Conservation (phyloP, 2,797 vertebrate genomes). For the Chelonia mydas region DNA sequence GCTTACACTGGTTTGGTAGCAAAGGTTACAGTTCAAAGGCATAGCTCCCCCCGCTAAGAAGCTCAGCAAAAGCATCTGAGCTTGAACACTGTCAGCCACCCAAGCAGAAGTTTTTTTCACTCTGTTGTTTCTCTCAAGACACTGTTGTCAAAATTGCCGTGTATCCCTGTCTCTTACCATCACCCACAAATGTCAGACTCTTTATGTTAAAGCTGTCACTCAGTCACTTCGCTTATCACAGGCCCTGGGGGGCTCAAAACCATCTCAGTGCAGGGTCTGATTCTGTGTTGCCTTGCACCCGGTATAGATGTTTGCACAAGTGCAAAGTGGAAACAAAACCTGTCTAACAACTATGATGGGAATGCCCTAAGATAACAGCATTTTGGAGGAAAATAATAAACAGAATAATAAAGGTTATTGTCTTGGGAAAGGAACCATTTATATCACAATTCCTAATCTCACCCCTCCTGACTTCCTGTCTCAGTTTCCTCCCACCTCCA, state of each 20-base stretch:
- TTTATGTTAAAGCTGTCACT: not conserved
- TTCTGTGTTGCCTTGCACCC: not conserved
- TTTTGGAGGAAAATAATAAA: not conserved
- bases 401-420: not conserved
- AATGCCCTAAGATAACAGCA: not conserved
- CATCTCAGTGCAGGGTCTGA: not conserved
- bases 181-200: not conserved
- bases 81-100: not conserved
- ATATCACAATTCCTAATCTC: not conserved
- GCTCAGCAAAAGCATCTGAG: not conserved
- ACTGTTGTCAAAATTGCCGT: not conserved
- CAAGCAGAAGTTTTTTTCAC: not conserved
- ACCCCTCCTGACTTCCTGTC: not conserved
- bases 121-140: not conserved
- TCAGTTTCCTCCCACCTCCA: not conserved
- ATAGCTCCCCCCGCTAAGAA: not conserved
- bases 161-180: not conserved
- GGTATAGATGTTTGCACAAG: not conserved
- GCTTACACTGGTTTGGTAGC: not conserved
- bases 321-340: not conserved
- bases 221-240: not conserved
- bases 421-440: not conserved
- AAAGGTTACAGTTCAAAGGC: constrained; percentile 15
- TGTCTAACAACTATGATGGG: not conserved
- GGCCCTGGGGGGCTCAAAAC: not conserved